These are phyloP conservation scores for Chlorodrepanis virens DNA, from an alignment of 2,113 vertebrate genomes.

Conservation along the genomic window DNA sequence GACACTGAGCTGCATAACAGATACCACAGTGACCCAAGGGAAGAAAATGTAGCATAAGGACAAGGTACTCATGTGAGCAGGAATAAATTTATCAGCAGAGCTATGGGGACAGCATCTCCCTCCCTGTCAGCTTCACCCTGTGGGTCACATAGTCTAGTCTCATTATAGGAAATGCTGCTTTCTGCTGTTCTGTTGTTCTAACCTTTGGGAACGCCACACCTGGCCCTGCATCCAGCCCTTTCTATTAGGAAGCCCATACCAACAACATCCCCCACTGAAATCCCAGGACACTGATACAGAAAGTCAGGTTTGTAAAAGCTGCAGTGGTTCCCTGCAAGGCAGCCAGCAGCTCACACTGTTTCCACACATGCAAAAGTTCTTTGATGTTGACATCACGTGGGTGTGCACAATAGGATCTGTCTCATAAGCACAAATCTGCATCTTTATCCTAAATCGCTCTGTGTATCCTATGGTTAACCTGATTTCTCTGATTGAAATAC, in stretches of 20 bases:
- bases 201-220: not conserved
- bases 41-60: not conserved
- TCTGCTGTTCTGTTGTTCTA: not conserved
- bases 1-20: not conserved
- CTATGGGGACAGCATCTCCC: not conserved
- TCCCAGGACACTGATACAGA: not conserved
- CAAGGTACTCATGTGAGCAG: not conserved
- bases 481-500: not conserved
- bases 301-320: not conserved
- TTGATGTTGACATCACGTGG: not conserved
- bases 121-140: not conserved
- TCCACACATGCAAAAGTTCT: not conserved
- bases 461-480: fast-evolving
- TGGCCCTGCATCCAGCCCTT: not conserved
- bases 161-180: not conserved
- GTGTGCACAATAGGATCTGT: not conserved
- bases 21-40: not conserved
- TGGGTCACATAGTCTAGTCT: not conserved
- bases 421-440: not conserved
- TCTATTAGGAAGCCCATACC: not conserved
- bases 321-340: not conserved
- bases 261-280: not conserved
- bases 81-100: not conserved
- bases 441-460: not conserved
- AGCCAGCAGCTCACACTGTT: not conserved